Base-by-base conservation (phyloP, 1,140 invertebrate genomes). In the Asbolus verrucosus region DNA sequence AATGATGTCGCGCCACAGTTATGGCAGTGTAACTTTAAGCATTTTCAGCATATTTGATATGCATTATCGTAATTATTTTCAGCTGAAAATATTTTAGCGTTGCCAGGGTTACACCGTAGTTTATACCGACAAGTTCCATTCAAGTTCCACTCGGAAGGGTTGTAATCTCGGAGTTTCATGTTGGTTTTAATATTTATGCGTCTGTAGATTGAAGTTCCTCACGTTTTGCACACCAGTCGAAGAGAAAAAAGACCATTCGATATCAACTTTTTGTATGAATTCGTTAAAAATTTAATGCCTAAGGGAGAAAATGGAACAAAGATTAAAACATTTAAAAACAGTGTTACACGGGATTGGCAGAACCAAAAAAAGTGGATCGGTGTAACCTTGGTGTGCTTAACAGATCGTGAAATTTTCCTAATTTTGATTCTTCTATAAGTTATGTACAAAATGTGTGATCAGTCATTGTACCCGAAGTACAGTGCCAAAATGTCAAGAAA, bases 391-490 rank as follows among this genome's bases (percentile, higher is more conserved):
- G 46, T 11, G 4, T 21, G 46, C 46, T 27, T 31, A 27, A n/a
- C 46, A 27, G 18, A 54, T 27, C 14, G 46, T 24, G 46, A 27
- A 54, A 54, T 65, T 41, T 16, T 30, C 36, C 16, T 13, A 63
- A 38, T 46, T 33, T 67, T 46, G 65, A 67, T 50, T 67, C 18
- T 9, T 14, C 38, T 65, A n/a, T n/a, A n/a, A 43, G 36, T 16
- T 73, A 74, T 70, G 15, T 72, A 72, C 65, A 69, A 70, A 68
- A 41, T 61, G 74, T 73, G 72, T 75, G 63, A 73, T 75, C 74
- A 75, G 74, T 75, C 72, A 73, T 75, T 75, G 74, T 75, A 75
- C 74, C 13, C 16, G 61, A 50, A 43, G 74, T 72, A 75, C 74
- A 75, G 74, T 75, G 72, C 74, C 69, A 43, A 43, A 6, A 9